Evolutionary conservation across 2,888 invertebrate species (phyloP).

Genomic region (Prosapia bicincta): DNA sequence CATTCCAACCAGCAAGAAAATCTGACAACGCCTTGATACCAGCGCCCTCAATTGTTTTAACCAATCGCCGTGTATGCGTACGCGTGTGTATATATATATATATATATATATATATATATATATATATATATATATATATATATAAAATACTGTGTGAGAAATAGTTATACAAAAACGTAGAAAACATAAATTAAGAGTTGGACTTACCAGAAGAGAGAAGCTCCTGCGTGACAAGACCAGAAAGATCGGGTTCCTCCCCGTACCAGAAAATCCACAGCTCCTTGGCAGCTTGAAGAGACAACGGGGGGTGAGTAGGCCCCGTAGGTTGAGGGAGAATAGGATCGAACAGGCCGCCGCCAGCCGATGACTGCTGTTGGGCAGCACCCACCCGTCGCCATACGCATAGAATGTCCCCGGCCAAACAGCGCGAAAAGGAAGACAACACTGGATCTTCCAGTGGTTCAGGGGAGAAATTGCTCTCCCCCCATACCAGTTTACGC

Average conservation of each 20-base stretch:
- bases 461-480: constrained; percentile 51
- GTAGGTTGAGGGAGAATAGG: constrained; percentile 46
- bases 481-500: constrained; percentile 90
- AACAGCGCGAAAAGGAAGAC: constrained; percentile 85
- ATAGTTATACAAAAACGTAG: neutral
- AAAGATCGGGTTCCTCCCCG: constrained; percentile 92
- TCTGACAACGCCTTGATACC: too few relatives aligned
- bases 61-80: too few relatives aligned
- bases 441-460: constrained; percentile 88
- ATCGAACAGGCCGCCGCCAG: constrained; percentile 37
- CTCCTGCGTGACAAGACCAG: constrained; percentile 78
- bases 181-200: neutral
- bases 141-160: constrained; percentile 20
- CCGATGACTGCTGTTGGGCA: constrained; percentile 38
- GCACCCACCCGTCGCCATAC: constrained; percentile 87
- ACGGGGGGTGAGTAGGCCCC: constrained; percentile 57
- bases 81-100: too few relatives aligned
- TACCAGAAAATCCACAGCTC: constrained; percentile 99
- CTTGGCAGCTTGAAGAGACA: constrained; percentile 84
- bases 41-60: too few relatives aligned
- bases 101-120: too few relatives aligned
- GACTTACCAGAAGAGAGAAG: constrained; percentile 81
- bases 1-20: too few relatives aligned
- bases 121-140: too few relatives aligned
- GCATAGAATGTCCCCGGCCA: constrained; percentile 93